A percentile compares a stretch with the other conserved stretches of the same genome.
Evolutionary conservation across 2,888 invertebrate genomes (phyloP).

Genomic region (Andrena hattorfiana): DNA sequence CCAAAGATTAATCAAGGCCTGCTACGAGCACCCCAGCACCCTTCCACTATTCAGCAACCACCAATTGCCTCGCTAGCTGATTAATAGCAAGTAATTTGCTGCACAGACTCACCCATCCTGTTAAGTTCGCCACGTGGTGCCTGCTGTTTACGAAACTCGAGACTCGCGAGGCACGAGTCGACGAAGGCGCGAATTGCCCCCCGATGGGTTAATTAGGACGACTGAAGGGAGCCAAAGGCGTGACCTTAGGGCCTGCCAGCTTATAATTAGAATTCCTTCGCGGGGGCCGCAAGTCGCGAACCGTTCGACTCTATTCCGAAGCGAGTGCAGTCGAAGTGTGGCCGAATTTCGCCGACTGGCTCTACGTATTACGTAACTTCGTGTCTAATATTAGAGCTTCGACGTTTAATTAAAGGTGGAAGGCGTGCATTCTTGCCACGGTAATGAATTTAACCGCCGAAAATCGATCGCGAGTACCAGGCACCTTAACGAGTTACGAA

Average conservation of each 20-base stretch:
- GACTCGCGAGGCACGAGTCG: too few species aligned
- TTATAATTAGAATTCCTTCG: slow-evolving; percentile 52
- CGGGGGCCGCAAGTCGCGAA: slow-evolving; percentile 39
- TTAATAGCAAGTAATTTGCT: neutral
- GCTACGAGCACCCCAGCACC: too few species aligned
- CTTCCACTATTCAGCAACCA: too few species aligned
- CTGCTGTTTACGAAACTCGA: too few species aligned
- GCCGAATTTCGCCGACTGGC: slow-evolving; percentile 37
- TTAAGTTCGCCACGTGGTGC: too few species aligned
- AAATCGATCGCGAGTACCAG: slow-evolving; percentile 25
- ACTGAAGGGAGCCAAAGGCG: neutral
- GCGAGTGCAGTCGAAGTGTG: slow-evolving; percentile 20
- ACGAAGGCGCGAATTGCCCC: too few species aligned
- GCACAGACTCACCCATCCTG: too few species aligned
- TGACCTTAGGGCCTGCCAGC: slow-evolving; percentile 23
- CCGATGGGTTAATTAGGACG: too few species aligned
- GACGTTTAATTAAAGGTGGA: slow-evolving; percentile 36
- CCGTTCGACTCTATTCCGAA: slow-evolving; percentile 21
- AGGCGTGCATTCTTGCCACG: slow-evolving; percentile 2
- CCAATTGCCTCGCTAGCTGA: too few species aligned
- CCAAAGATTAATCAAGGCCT: too few species aligned
- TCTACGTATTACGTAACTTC: slow-evolving; percentile 34
- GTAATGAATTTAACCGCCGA: slow-evolving; percentile 24
- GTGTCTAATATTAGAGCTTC: slow-evolving; percentile 43
- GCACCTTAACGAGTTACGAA: slow-evolving; percentile 30